Evolutionary conservation across 2,797 vertebrate genomes (phyloP), one percentile per base, ranked within the genome.

Genomic region (Steatocranus sp.): DNA sequence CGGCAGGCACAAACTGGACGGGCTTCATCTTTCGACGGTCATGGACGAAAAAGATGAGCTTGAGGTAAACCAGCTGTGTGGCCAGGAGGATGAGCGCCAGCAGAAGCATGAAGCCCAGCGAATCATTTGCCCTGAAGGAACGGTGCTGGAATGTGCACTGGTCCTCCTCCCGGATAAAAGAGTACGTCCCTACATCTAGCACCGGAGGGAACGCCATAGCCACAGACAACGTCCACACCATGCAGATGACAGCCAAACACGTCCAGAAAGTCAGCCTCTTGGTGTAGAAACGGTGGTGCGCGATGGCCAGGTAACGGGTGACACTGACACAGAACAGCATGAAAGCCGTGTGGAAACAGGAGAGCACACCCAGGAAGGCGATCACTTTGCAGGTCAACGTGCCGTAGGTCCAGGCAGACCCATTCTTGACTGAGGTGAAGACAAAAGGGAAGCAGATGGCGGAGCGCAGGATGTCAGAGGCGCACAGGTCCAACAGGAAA

Each of bases 31-130:
- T 99, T 95, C 99, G 97, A 80, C 98, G 97, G 91, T 99, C 98
- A 3, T 99, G 98, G 89, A 99, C 99, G 76, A 99, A 99, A 96
- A 99, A 99, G 93, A 99, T 99, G 96, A 99, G 98, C 97, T 99
- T 99, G 98, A 99, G 98, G 98, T 99, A 99, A 97, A 99, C 98
- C 96, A 99, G 97, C 97, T 99, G 99, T 91, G 99, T 99, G 96
- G 99, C 99, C 93, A 99, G 96, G 92, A 99, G 98, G 93, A 99
- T 99, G 91, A 99, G 98, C 53, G 98, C 99, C 93, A 99, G 97
- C 86, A 99, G 97, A 89, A 99, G 97, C 99, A 99, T 99, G 96
- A 99, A 99, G 95, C 99, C 99, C 96, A 99, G 96, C 38, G 99
- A 99, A 95, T 99, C 99, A 53, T 99, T 99, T 89, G 98, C 98